Evolutionary conservation across 2,888 invertebrate species (phyloP).

Genomic region (Hirtodrosophila histrioides): DNA sequence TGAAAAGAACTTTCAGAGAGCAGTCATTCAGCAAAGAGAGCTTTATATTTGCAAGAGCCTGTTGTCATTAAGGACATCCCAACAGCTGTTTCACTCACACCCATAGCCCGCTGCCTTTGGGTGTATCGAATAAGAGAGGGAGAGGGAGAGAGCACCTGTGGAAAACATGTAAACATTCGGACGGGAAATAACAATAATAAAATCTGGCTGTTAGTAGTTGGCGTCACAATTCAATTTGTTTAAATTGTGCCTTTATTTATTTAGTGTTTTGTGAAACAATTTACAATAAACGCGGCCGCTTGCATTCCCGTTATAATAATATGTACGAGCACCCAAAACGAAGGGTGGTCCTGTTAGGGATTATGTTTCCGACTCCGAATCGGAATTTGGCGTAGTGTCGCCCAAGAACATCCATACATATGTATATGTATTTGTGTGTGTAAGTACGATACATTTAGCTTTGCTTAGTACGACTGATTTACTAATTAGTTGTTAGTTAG

Average conservation of each 20-base stretch:
- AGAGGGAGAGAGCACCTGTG: too few species aligned
- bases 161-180: neutral
- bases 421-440: neutral
- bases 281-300: conserved; percentile 62
- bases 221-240: conserved; percentile 46
- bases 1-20: too few species aligned
- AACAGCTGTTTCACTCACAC: neutral
- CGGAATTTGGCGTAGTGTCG: neutral
- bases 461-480: conserved; percentile 43
- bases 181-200: neutral
- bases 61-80: neutral
- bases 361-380: too few species aligned
- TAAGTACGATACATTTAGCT: conserved; percentile 37
- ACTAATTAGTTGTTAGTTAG: conserved; percentile 9
- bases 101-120: neutral
- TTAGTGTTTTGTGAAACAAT: conserved; percentile 58
- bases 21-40: too few species aligned
- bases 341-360: too few species aligned
- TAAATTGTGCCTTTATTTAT: conserved; percentile 54
- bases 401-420: conserved; percentile 8
- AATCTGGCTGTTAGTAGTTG: conserved; percentile 32
- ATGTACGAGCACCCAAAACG: too few species aligned
- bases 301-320: conserved; percentile 17
- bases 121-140: too few species aligned
- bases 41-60: too few species aligned